Evolutionary conservation across 2,797 vertebrate genomes (phyloP), one percentile per base, ranked within the genome.

Genomic region (Lagodon rhomboides): DNA sequence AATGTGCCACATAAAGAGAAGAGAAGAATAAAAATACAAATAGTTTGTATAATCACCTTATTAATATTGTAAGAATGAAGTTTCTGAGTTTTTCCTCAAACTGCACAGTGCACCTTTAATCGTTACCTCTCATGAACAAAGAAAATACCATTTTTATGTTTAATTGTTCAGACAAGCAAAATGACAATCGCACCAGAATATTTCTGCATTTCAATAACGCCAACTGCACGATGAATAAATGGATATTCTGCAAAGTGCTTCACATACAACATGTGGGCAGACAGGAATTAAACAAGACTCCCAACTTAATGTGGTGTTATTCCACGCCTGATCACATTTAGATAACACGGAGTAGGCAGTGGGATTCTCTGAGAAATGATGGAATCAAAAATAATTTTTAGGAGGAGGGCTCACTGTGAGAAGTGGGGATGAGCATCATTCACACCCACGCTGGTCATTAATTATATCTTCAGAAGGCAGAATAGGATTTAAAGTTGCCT

Each of bases 401-500:
- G 47, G 25, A 20, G 23, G 16, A 8, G 25, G 50, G 30, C 41
- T 66, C n/a, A 65, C 13, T 27, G 58, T 62, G 49, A 54, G 51
- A 47, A 76, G 51, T 1, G 10, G 10, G 20, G 15, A 67, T 0
- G 12, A 34, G 34, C 46, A 27, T 70, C 63, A 51, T 20, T 61
- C 27, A 3, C 47, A n/a, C 47, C 25, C 49, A 27, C 22, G 12
- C 12, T 27, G 55, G 30, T 11, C 44, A 64, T 49, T 77, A 68
- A 84, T 76, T 68, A 56, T 50, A 65, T 70, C 41, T 64, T 83
- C 74, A 69, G 68, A 67, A 71, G 44, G 67, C 20, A 47, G 67
- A 68, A 58, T 51, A 43, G 3, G 30, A 55, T 78, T 80, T 20
- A 15, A 73, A 75, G 63, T 61, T 8, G 12, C 17, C 53, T 43